phyloP scores from a whole-genome alignment of 2,797 vertebrate genomes.

The Antrozous pallidus region DNA sequence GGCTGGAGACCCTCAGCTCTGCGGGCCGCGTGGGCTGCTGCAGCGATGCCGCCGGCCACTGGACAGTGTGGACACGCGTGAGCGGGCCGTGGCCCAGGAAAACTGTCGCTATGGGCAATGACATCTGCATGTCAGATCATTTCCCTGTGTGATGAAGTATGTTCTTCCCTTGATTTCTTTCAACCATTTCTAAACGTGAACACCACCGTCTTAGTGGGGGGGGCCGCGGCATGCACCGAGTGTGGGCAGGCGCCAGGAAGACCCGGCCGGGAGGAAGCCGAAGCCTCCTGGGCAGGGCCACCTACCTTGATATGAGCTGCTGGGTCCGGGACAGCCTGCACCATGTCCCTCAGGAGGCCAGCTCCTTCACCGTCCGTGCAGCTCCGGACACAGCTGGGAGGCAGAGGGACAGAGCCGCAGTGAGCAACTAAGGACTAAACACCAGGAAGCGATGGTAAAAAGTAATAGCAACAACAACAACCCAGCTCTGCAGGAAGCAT shows the following conservation, averaged over 20 bases:
- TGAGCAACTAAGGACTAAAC: background rate
- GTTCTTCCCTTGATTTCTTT: background rate
- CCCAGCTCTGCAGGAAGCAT: accelerated
- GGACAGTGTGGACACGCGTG: accelerated
- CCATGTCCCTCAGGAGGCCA: slow-evolving; percentile 85
- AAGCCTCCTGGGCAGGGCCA: background rate
- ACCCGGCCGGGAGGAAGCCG: background rate
- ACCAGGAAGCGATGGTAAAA: accelerated
- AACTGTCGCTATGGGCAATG: background rate
- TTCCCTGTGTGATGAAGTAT: background rate
- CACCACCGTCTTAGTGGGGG: background rate
- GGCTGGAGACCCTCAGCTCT: background rate
- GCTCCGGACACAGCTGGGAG: slow-evolving; percentile 75
- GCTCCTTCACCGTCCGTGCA: slow-evolving; percentile 71
- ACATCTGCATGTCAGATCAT: background rate
- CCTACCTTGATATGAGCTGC: slow-evolving; percentile 86
- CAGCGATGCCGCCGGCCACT: accelerated
- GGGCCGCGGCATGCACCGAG: accelerated
- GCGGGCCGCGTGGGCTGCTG: accelerated
- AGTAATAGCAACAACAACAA: background rate
- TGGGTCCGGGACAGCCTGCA: slow-evolving; percentile 89
- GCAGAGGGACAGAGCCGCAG: slow-evolving; percentile 49
- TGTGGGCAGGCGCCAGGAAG: accelerated
- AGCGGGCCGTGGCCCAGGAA: accelerated
- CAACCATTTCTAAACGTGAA: background rate